These are phyloP conservation scores for Tiliacea aurago DNA, from an alignment of 2,888 invertebrate genomes.

Conservation along the genomic window DNA sequence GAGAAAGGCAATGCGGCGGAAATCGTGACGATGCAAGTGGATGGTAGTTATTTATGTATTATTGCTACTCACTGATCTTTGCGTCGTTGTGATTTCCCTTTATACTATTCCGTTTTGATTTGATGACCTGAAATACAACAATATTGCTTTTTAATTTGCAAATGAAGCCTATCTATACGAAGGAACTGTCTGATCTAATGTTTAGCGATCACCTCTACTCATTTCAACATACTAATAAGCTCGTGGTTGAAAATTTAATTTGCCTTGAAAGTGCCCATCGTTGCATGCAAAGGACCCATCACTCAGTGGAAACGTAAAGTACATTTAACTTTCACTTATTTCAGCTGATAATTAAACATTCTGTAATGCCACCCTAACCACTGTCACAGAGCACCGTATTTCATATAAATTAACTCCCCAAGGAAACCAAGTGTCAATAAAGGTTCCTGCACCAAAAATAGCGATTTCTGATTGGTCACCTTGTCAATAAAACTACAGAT, in stretches of 20 bases:
- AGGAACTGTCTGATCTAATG: no score
- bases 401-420: not conserved
- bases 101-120: conserved; percentile 41
- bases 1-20: not conserved
- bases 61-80: conserved; percentile 44
- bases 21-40: not conserved
- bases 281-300: no score
- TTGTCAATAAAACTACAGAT: conserved; percentile 64
- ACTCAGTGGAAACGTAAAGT: no score
- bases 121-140: conserved; percentile 51
- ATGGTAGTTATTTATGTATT: not conserved
- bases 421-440: not conserved
- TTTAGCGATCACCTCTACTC: not conserved
- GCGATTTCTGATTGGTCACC: no score
- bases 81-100: conserved; percentile 8
- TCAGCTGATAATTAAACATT: not conserved
- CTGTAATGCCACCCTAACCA: not conserved
- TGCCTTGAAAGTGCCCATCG: no score
- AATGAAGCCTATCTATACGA: not conserved
- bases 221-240: no score
- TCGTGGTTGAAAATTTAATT: not conserved
- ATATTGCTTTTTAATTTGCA: not conserved
- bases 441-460: no score
- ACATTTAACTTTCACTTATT: no score
- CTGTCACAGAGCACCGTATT: not conserved